These are phyloP conservation scores for Sipunculus nudus DNA, from an alignment of 2,888 invertebrate species.

Conservation along the genomic window DNA sequence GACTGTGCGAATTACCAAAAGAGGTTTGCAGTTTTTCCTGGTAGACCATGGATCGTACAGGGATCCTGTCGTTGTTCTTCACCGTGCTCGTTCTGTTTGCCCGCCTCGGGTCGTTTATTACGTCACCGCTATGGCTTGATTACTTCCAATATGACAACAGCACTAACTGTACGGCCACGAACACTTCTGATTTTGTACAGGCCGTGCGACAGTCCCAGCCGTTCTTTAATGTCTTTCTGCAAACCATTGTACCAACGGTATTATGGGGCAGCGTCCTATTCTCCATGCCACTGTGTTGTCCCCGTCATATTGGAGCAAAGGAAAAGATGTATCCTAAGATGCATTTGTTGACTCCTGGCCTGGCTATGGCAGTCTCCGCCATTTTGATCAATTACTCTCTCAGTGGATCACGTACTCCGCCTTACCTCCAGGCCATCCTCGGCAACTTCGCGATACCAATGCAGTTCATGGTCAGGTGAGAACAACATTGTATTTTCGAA, in stretches of 20 bases:
- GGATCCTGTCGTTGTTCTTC: background rate
- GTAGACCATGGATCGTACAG: too few relatives aligned
- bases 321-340: conserved; percentile 40
- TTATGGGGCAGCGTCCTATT: too few relatives aligned
- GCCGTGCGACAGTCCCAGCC: too few relatives aligned
- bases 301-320: conserved; percentile 25
- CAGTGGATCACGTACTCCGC: conserved; percentile 50
- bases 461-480: conserved; percentile 48
- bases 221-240: too few relatives aligned
- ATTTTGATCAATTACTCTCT: conserved; percentile 46
- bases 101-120: conserved; percentile 21
- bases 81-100: background rate
- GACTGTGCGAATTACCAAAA: too few relatives aligned
- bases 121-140: conserved; percentile 28
- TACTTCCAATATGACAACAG: conserved; percentile 16
- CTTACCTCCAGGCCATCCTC: conserved; percentile 49
- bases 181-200: too few relatives aligned
- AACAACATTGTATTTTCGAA: too few relatives aligned
- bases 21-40: too few relatives aligned
- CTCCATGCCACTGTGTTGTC: conserved; percentile 24
- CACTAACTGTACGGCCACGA: too few relatives aligned
- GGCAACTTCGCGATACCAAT: conserved; percentile 49
- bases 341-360: conserved; percentile 43
- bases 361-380: conserved; percentile 44
- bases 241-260: too few relatives aligned